Base-by-base conservation (phyloP, 2,797 vertebrate species). In the Oreonectes daqikongensis region DNA sequence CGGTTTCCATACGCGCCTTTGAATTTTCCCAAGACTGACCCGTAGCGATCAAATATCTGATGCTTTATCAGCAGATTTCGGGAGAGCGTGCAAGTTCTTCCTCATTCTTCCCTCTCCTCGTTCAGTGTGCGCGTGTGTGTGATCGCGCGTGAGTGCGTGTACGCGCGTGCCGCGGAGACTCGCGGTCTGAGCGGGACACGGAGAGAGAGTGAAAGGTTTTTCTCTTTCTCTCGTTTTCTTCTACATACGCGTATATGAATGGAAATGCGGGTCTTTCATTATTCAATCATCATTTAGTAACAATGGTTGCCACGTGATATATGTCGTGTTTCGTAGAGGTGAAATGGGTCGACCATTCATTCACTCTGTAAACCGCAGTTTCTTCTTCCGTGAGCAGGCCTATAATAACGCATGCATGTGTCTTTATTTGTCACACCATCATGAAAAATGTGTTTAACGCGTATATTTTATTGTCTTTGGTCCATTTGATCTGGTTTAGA, bases 61-160 rank as follows among this genome's bases (percentile, higher is more conserved):
- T 66, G 89, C 90, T 87, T 87, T 87, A 90, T 92, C 91, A 91
- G 92, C 90, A 88, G 86, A 88, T 90, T 90, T 89, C 88, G 86
- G 88, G 77, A 89, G 88, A 84, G 88, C 84, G 89, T 84, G 76
- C 83, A 87, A 88, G 86, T 85, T 89, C 91, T 93, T 93, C 92
- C 91, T 92, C 92, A 92, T 93, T 92, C 92, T 91, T 92, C 86
- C 82, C 85, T 79, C 80, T 82, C 44, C 80, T 48, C 65, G 68
- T 66, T 67, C 68, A 26, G 74, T 42, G 75, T 67, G 57, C 26
- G 71, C 24, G 73, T 28, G 74, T 66, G 57, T 32, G 75, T 57
- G 74, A 22, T 2, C 44, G 53, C 64, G 64, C 9, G 40, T 4
- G 26, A 10, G 72, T 30, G 67, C 14, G 53, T 53, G 69, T 55